Evolutionary conservation across 23 tunicate species (phyloP).

Genomic region (Ascidia mentula): DNA sequence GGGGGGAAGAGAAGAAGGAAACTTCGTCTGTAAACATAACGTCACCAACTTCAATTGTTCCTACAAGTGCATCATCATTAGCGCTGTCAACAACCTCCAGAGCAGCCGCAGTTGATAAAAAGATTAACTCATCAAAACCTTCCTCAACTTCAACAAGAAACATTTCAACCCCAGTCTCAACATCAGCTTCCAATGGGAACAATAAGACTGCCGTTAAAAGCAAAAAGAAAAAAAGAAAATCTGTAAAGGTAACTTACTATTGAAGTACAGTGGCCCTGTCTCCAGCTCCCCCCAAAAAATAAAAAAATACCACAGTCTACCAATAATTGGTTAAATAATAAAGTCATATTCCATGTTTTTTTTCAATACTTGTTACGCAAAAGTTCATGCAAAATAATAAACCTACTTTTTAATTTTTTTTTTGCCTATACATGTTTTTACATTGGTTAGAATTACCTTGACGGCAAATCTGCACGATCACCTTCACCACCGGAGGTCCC

Average conservation of each 20-base stretch:
- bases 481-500: slow-evolving; percentile 80
- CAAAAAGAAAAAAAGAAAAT: slow-evolving; percentile 51
- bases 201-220: slow-evolving; percentile 15
- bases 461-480: slow-evolving; percentile 39
- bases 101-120: background rate
- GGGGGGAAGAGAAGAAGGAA: slow-evolving; percentile 11
- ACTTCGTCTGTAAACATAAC: background rate
- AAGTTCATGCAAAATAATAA: too few species aligned
- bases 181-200: slow-evolving; percentile 15
- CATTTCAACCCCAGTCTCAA: slow-evolving; percentile 11
- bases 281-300: too few species aligned
- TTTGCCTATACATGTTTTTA: background rate
- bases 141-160: slow-evolving; percentile 16
- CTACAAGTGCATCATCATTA: background rate
- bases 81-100: background rate
- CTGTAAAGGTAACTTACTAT: slow-evolving; percentile 11
- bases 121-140: slow-evolving; percentile 13
- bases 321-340: too few species aligned
- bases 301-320: too few species aligned
- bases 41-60: background rate
- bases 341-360: too few species aligned
- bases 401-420: background rate
- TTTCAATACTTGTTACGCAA: too few species aligned
- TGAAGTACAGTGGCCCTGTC: too few species aligned
- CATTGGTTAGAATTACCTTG: slow-evolving; percentile 18